phyloP scores from a whole-genome alignment of 2,797 vertebrate genomes.

The Octomys mimax region DNA sequence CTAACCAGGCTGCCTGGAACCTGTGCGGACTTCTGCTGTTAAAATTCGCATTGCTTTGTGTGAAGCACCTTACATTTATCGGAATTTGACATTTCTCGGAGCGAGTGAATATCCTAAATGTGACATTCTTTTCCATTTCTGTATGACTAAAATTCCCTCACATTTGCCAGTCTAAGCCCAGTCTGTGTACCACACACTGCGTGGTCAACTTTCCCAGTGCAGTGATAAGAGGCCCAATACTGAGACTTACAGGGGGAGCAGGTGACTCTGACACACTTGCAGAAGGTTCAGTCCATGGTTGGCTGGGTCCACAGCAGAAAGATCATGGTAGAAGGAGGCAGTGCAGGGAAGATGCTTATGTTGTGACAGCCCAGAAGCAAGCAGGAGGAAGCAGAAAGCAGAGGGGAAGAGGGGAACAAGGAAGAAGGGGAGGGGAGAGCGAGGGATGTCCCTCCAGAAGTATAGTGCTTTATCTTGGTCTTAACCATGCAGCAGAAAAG shows the following conservation, averaged over 20 bases:
- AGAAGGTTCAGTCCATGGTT: neutral
- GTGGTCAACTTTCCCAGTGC: neutral
- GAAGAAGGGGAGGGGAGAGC: neutral
- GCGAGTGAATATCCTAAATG: neutral
- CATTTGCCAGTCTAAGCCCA: neutral
- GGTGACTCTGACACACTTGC: neutral
- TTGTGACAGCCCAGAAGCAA: neutral
- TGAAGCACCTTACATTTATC: neutral
- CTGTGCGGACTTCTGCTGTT: neutral
- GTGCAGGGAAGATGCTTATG: neutral
- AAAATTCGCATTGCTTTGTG: neutral
- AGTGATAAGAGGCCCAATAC: neutral
- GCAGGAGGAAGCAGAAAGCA: neutral
- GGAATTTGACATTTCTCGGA: neutral
- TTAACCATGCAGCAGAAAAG: too few relatives aligned
- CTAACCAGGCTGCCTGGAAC: accelerated
- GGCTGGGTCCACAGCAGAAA: neutral
- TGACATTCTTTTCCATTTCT: neutral
- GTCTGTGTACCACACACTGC: neutral
- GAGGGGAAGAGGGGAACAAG: neutral
- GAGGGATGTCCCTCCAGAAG: neutral
- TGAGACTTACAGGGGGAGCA: neutral
- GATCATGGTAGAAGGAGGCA: neutral
- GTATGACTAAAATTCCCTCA: neutral
- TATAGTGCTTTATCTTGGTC: too few relatives aligned